These are phyloP conservation scores for Chroicocephalus ridibundus DNA, from an alignment of 2,113 vertebrate species.

Conservation along the genomic window DNA sequence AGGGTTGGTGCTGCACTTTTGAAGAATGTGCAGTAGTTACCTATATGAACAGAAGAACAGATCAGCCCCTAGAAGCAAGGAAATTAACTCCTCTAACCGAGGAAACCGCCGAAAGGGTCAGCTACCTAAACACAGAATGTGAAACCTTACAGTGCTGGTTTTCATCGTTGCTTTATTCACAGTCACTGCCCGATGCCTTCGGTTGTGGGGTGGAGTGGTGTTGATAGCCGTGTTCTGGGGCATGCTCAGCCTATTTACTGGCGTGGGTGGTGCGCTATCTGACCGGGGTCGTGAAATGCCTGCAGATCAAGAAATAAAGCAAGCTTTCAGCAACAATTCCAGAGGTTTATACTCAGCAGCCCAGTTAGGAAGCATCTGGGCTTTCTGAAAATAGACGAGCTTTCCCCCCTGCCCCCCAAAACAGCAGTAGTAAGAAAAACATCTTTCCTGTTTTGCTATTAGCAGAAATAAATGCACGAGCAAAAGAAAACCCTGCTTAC, in stretches of 20 bases:
- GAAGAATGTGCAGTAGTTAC: slow-evolving; percentile 82
- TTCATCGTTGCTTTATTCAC: slow-evolving; percentile 91
- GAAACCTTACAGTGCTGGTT: slow-evolving; percentile 84
- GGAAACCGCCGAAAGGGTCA: not conserved
- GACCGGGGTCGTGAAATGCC: slow-evolving; percentile 92
- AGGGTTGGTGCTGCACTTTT: slow-evolving; percentile 86
- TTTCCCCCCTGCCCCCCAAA: not conserved
- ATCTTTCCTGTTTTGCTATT: not conserved
- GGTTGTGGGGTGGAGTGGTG: slow-evolving; percentile 92
- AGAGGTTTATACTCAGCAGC: not conserved
- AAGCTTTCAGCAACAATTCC: not conserved
- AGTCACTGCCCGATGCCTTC: slow-evolving; percentile 86
- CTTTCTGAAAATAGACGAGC: not conserved
- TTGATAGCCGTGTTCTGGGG: slow-evolving; percentile 84
- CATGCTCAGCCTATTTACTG: slow-evolving; percentile 93
- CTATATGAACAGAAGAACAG: slow-evolving; percentile 69
- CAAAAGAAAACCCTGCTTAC: not conserved
- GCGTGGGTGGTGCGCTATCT: slow-evolving; percentile 92
- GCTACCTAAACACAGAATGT: not conserved
- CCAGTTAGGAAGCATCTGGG: not conserved
- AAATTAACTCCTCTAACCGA: not conserved
- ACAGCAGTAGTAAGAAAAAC: not conserved
- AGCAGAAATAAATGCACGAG: not conserved
- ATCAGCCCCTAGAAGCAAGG: not conserved
- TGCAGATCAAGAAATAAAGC: slow-evolving; percentile 27